A percentile compares a stretch with the other conserved stretches of the same genome.
These are phyloP conservation scores for Drosophila tristis DNA, from an alignment of 1,140 invertebrate genomes.

Conservation along the genomic window DNA sequence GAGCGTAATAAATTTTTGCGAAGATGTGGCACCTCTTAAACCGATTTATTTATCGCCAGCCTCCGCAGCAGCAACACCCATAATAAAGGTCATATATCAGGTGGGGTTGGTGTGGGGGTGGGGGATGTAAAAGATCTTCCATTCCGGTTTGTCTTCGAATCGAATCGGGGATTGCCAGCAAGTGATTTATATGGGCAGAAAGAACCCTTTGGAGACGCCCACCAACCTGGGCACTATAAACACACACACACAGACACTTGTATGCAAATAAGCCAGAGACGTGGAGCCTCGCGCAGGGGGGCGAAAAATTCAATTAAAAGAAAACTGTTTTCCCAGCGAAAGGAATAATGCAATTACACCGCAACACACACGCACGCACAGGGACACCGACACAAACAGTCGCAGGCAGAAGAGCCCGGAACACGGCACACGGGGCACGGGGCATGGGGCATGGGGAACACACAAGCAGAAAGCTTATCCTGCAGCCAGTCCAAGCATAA, in stretches of 20 bases:
- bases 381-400: not conserved
- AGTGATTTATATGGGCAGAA: conserved; percentile 41
- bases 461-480: conserved; percentile 3
- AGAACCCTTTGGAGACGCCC: conserved; percentile 34
- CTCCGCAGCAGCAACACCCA: conserved; percentile 17
- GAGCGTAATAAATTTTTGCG: conserved; percentile 35
- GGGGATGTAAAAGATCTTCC: conserved; percentile 17
- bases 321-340: conserved; percentile 46
- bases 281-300: not conserved
- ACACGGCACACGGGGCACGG: not conserved
- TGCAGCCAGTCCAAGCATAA: conserved; percentile 33
- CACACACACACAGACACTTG: not conserved
- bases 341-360: conserved; percentile 50
- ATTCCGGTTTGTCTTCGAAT: conserved; percentile 48
- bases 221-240: not conserved
- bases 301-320: conserved; percentile 72
- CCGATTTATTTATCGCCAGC: conserved; percentile 52
- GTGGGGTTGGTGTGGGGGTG: not conserved
- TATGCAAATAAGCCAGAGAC: conserved; percentile 33
- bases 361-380: conserved; percentile 4
- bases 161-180: conserved; percentile 41
- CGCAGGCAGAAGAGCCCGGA: no score
- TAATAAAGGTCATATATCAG: conserved; percentile 66
- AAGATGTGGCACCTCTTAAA: conserved; percentile 41
- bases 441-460: not conserved